A percentile compares a stretch with the other conserved stretches of the same genome.
Conservation (phyloP, 2,113 vertebrate genomes). For the Peromyscus maniculatus region DNA sequence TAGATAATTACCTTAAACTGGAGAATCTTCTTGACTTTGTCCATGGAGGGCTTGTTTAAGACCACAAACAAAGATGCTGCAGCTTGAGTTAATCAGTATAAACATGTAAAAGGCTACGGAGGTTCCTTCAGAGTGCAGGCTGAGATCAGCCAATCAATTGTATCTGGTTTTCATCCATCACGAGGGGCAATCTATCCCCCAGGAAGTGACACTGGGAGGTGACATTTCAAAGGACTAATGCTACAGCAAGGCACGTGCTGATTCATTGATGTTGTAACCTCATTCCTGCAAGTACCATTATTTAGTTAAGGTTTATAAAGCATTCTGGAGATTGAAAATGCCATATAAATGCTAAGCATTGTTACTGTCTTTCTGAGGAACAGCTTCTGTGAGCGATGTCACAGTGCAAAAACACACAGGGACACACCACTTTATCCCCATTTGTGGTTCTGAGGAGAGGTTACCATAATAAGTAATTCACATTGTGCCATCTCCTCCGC, state of each 20-base stretch:
- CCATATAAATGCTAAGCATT: constrained; percentile 66
- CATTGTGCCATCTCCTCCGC: constrained; percentile 83
- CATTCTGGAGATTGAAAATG: constrained; percentile 64
- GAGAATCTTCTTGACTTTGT: constrained; percentile 47
- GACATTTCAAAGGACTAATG: constrained; percentile 56
- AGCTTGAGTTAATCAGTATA: constrained; percentile 69
- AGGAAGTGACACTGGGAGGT: constrained; percentile 54
- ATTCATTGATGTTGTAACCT: constrained; percentile 70
- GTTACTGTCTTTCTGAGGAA: constrained; percentile 59
- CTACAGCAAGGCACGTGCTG: constrained; percentile 61
- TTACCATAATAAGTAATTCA: constrained; percentile 77
- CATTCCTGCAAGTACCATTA: constrained; percentile 63
- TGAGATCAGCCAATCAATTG: constrained; percentile 55
- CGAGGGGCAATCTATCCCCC: background rate
- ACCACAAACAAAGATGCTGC: constrained; percentile 51
- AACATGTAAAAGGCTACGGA: constrained; percentile 68
- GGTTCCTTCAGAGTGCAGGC: background rate
- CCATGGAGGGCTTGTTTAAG: constrained; percentile 29
- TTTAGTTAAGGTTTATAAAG: constrained; percentile 75
- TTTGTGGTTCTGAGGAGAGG: constrained; percentile 61
- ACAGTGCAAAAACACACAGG: constrained; percentile 28
- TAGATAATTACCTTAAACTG: constrained; percentile 52
- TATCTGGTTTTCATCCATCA: constrained; percentile 68
- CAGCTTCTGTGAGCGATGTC: constrained; percentile 39
- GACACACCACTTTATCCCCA: constrained; percentile 14